phyloP scores from a whole-genome alignment of 2,888 invertebrate species.

The Microctonus brassicae region DNA sequence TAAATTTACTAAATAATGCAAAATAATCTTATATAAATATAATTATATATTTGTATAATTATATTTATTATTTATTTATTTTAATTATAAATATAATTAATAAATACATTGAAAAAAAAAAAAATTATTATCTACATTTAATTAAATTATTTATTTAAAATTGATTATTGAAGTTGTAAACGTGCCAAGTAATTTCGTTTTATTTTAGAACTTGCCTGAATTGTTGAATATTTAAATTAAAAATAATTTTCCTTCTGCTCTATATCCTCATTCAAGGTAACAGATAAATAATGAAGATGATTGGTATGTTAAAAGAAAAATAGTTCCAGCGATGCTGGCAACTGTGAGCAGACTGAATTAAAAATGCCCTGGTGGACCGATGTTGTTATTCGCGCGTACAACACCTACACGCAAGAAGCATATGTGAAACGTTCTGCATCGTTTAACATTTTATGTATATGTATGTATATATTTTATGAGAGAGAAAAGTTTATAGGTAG shows the following conservation, averaged over 20 bases:
- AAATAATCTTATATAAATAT: too few relatives aligned
- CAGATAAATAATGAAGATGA: background rate
- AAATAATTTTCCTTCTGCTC: background rate
- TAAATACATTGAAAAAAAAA: background rate
- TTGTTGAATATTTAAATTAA: background rate
- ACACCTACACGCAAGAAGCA: slow-evolving; percentile 39
- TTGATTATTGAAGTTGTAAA: background rate
- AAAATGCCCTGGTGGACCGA: slow-evolving; percentile 35
- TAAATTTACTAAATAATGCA: too few relatives aligned
- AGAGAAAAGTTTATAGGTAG: slow-evolving; percentile 19
- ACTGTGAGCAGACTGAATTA: slow-evolving; percentile 47
- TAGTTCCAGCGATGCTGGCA: slow-evolving; percentile 31
- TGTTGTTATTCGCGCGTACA: slow-evolving; percentile 32
- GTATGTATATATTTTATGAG: too few relatives aligned
- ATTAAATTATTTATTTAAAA: too few relatives aligned
- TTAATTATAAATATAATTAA: too few relatives aligned
- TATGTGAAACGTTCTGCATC: slow-evolving; percentile 40
- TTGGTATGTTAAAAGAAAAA: background rate
- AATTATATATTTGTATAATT: too few relatives aligned
- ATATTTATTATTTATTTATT: too few relatives aligned
- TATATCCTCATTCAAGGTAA: background rate
- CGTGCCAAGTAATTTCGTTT: background rate
- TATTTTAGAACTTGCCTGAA: background rate
- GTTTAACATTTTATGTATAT: slow-evolving; percentile 35
- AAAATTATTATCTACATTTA: too few relatives aligned